Percentiles rank a stretch among this genome's conserved stretches.
Conservation (phyloP, 2,888 invertebrate species). For the Panorpa germanica region DNA sequence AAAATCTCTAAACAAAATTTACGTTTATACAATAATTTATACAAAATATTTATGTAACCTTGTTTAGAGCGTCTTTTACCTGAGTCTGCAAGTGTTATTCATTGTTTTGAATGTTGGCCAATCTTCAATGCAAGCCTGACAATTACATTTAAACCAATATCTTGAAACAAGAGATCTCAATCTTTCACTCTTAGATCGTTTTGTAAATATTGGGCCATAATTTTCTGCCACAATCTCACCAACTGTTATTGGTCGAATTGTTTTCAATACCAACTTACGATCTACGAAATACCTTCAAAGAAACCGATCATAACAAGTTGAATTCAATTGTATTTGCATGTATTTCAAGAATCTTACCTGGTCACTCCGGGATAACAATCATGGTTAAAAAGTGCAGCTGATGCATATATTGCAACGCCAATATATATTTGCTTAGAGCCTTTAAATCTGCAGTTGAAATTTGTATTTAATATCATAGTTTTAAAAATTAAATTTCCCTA, state of each 20-base stretch:
- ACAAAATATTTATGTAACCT: no score
- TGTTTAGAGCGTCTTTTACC: constrained; percentile 20
- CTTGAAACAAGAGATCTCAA: constrained; percentile 44
- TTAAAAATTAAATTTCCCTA: not conserved
- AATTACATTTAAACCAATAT: constrained; percentile 64
- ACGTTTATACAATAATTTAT: no score
- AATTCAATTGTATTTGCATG: no score
- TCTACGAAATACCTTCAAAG: constrained; percentile 50
- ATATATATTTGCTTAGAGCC: constrained; percentile 35
- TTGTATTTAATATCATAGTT: not conserved
- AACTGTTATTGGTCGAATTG: constrained; percentile 39
- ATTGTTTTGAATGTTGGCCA: constrained; percentile 52
- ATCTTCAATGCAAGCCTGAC: constrained; percentile 49
- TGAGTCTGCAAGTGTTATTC: constrained; percentile 25
- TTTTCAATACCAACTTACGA: constrained; percentile 46
- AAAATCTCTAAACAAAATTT: no score
- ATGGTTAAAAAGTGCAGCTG: constrained; percentile 65
- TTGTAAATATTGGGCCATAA: constrained; percentile 63
- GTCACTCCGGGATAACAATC: constrained; percentile 63
- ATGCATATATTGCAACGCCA: constrained; percentile 56
- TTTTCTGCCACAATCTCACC: constrained; percentile 63
- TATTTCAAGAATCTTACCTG: constrained; percentile 30
- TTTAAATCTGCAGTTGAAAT: constrained; percentile 17
- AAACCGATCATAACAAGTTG: constrained; percentile 4
- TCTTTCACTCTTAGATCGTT: constrained; percentile 32